Evolutionary conservation across 2,888 invertebrate genomes (phyloP).

Genomic region (Thecophora atra): DNA sequence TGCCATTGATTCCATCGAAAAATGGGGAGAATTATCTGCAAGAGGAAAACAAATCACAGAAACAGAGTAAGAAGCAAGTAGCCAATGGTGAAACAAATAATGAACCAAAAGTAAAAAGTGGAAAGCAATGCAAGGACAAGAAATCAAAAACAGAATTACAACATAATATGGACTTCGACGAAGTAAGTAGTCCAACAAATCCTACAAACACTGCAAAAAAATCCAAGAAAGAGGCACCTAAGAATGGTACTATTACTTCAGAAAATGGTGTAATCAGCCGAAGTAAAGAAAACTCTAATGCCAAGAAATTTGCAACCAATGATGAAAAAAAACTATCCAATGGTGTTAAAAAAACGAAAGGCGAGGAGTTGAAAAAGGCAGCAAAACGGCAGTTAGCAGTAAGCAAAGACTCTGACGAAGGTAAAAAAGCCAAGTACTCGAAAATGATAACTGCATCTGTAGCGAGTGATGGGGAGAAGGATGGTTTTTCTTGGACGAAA

Average conservation of each 20-base stretch:
- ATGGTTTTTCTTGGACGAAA: slow-evolving; percentile 54
- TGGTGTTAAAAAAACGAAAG: background rate
- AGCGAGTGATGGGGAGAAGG: background rate
- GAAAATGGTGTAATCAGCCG: background rate
- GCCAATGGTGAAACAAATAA: slow-evolving; percentile 35
- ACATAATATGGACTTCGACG: background rate
- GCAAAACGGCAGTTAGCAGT: too few species aligned
- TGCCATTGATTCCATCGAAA: background rate
- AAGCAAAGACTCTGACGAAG: too few species aligned
- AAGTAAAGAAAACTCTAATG: background rate
- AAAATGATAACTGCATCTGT: background rate
- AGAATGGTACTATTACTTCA: background rate
- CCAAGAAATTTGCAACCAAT: background rate
- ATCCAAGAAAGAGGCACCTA: background rate
- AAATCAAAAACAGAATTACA: background rate
- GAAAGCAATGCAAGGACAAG: slow-evolving; percentile 24
- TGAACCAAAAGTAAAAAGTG: slow-evolving; percentile 37
- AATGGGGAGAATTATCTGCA: background rate
- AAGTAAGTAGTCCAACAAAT: too few species aligned
- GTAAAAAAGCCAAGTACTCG: too few species aligned
- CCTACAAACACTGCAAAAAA: background rate
- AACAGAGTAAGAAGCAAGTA: slow-evolving; percentile 65
- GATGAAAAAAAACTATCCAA: background rate
- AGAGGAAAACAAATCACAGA: slow-evolving; percentile 51
- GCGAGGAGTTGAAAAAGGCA: background rate